These are phyloP conservation scores for Cecropterus lyciades DNA, from an alignment of 1,140 invertebrate species.

Conservation along the genomic window DNA sequence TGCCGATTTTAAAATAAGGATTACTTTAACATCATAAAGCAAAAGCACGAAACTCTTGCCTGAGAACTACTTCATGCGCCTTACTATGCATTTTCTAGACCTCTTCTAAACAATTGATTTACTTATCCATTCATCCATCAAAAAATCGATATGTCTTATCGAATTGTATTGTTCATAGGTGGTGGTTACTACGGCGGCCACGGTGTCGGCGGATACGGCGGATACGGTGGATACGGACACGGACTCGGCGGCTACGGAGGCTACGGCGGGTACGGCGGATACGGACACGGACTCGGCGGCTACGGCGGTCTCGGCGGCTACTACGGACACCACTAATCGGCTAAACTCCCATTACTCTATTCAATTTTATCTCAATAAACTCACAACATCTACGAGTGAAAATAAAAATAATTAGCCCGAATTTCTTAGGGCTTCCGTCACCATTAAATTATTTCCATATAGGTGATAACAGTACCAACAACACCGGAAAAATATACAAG, in stretches of 20 bases:
- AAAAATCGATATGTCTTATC: background rate
- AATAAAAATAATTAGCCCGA: background rate
- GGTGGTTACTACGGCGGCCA: slow-evolving; percentile 40
- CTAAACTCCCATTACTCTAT: too few species aligned
- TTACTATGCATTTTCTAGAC: too few species aligned
- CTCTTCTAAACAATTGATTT: too few species aligned
- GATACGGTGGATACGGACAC: slow-evolving; percentile 33
- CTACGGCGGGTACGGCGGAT: slow-evolving; percentile 39
- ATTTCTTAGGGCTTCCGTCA: background rate
- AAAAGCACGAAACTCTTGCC: too few species aligned
- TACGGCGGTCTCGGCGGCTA: slow-evolving; percentile 50
- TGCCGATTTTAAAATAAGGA: too few species aligned
- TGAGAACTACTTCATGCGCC: too few species aligned
- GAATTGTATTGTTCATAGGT: background rate
- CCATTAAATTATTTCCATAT: background rate
- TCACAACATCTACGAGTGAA: background rate
- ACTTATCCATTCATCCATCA: too few species aligned
- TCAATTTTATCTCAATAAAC: background rate
- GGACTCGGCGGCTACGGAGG: slow-evolving; percentile 38
- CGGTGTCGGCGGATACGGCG: slow-evolving; percentile 53
- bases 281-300: slow-evolving; percentile 41
- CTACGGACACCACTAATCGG: slow-evolving; percentile 58
- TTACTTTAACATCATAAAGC: too few species aligned
- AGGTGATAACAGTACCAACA: too few species aligned
- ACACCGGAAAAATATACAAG: slow-evolving; percentile 3